Conservation (phyloP, 2,113 vertebrate species). For the Triplophysa rosa region DNA sequence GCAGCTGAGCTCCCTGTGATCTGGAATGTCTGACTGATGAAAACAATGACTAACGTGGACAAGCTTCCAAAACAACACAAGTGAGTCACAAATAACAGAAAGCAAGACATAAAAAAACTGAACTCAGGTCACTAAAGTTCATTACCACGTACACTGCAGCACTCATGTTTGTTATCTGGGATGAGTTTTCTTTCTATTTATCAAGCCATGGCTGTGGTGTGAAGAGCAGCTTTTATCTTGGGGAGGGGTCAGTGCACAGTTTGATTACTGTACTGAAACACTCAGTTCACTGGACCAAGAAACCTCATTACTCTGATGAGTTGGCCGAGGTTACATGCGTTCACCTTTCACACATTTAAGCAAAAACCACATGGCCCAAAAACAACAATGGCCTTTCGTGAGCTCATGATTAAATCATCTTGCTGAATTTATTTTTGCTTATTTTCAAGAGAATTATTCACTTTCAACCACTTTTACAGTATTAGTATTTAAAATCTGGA, state of each 20-base stretch:
- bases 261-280: not conserved
- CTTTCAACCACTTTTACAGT: not conserved
- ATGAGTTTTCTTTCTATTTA: not conserved
- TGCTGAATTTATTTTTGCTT: not conserved
- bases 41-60: constrained; percentile 46
- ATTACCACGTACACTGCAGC: not conserved
- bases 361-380: constrained; percentile 6
- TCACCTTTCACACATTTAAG: constrained; percentile 31
- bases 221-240: constrained; percentile 2
- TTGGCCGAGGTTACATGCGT: constrained; percentile 35
- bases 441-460: not conserved
- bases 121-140: constrained; percentile 39
- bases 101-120: constrained; percentile 26
- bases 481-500: no score
- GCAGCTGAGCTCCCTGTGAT: constrained; percentile 49
- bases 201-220: not conserved
- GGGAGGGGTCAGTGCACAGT: not conserved
- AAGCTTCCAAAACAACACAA: constrained; percentile 28
- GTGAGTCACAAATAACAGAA: constrained; percentile 41
- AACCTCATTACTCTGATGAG: constrained; percentile 23
- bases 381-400: not conserved
- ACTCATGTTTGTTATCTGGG: not conserved
- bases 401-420: not conserved
- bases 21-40: constrained; percentile 37
- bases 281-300: not conserved